Conservation (phyloP, 2,797 vertebrate genomes). For the Sebastes kiyomatsui region DNA sequence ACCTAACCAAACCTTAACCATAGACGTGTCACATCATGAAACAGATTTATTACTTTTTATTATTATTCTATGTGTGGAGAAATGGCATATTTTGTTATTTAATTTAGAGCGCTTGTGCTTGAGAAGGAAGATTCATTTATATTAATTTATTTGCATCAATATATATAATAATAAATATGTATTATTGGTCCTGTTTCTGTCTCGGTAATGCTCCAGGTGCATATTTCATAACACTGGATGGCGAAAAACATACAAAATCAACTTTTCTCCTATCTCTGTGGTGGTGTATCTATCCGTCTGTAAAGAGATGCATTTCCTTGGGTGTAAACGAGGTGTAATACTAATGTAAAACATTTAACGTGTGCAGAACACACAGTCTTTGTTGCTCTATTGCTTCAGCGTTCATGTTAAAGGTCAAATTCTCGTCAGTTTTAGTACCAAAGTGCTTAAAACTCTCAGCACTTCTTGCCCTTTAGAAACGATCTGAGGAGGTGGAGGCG, state of each 20-base stretch:
- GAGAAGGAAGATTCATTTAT: neutral
- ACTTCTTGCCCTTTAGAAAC: neutral
- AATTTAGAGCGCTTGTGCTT: neutral
- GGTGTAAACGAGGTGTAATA: neutral
- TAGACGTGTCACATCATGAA: neutral
- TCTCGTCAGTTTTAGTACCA: neutral
- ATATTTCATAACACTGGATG: no score
- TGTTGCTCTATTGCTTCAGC: neutral
- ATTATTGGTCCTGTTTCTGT: no score
- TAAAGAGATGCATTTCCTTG: neutral
- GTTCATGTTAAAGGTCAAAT: neutral
- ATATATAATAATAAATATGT: no score
- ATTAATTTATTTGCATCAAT: no score
- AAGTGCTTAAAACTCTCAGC: neutral
- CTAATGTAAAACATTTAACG: neutral
- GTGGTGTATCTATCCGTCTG: fast-evolving
- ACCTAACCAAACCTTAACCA: neutral
- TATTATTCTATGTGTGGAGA: neutral
- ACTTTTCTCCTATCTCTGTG: neutral
- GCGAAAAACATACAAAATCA: neutral
- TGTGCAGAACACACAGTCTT: neutral
- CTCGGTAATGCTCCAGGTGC: no score
- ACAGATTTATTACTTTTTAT: neutral
- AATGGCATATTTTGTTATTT: neutral
- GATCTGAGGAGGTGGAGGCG: neutral